phyloP scores from a whole-genome alignment of 1,140 invertebrate species.

The Stegodyphus mimosarum region DNA sequence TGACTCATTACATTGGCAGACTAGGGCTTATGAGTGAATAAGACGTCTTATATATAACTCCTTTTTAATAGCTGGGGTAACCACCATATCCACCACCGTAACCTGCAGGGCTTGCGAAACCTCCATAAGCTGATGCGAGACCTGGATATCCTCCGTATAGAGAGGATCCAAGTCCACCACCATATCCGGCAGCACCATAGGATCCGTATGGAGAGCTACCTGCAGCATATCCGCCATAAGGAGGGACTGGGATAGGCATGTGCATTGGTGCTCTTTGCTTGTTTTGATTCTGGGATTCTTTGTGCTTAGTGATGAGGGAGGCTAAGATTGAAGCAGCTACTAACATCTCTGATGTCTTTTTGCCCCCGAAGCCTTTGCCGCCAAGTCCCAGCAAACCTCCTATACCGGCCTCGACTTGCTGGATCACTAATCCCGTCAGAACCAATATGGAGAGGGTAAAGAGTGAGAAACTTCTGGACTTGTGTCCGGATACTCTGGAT shows the following conservation, averaged over 20 bases:
- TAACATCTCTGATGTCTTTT: conserved; percentile 51
- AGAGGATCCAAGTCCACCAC: conserved; percentile 42
- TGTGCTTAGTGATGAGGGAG: conserved; percentile 50
- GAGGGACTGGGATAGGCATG: conserved; percentile 50
- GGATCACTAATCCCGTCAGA: conserved; percentile 39
- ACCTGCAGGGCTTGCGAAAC: conserved; percentile 26
- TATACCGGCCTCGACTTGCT: conserved; percentile 45
- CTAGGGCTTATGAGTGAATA: conserved; percentile 41
- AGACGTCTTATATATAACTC: neutral
- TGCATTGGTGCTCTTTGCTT: conserved; percentile 43
- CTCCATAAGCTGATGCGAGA: conserved; percentile 43
- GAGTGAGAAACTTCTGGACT: conserved; percentile 20
- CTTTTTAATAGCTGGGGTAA: conserved; percentile 28
- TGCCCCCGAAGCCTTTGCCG: conserved; percentile 36
- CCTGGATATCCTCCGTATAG: conserved; percentile 55
- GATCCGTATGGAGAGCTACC: conserved; percentile 52
- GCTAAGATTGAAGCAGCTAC: conserved; percentile 43
- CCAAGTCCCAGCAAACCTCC: conserved; percentile 31
- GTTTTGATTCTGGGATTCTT: conserved; percentile 38
- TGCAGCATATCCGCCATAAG: conserved; percentile 48
- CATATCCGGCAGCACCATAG: conserved; percentile 33
- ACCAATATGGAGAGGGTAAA: conserved; percentile 31
- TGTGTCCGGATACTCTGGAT: conserved; percentile 4
- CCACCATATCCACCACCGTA: conserved; percentile 43
- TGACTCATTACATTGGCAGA: neutral